A percentile compares a stretch with the other conserved stretches of the same genome.
These are phyloP conservation scores for Dendrophyllia cribrosa DNA, from an alignment of 64 coral and sea anemone species.

Conservation along the genomic window DNA sequence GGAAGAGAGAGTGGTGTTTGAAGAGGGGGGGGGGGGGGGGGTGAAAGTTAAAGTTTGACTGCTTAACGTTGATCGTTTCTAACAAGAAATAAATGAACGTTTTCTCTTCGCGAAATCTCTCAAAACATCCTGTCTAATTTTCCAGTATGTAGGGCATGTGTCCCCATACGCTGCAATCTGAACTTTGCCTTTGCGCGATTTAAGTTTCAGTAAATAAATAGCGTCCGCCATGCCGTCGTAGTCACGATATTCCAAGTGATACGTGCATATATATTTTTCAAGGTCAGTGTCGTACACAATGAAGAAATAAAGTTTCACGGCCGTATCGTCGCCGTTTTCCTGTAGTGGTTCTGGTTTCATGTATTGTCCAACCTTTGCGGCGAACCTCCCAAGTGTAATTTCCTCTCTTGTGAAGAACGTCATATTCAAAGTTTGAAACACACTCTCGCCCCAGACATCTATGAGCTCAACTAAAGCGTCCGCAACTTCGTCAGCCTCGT, in stretches of 20 bases:
- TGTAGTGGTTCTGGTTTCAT: slow-evolving; percentile 58
- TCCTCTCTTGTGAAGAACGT: slow-evolving; percentile 56
- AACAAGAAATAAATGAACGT: slow-evolving; percentile 31
- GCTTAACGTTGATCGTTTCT: background rate
- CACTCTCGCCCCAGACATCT: slow-evolving; percentile 24
- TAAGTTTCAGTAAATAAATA: slow-evolving; percentile 41
- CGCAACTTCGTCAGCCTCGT: slow-evolving; percentile 55
- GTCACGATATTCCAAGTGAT: slow-evolving; percentile 64
- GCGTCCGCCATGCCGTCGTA: slow-evolving; percentile 23
- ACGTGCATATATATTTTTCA: slow-evolving; percentile 41
- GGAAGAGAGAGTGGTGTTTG: too few relatives aligned
- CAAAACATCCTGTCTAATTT: slow-evolving; percentile 53
- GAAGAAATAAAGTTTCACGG: slow-evolving; percentile 55
- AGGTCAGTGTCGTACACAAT: slow-evolving; percentile 33
- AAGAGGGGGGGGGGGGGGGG: too few relatives aligned
- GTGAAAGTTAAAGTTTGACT: background rate
- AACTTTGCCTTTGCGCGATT: background rate
- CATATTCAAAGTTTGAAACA: slow-evolving; percentile 42
- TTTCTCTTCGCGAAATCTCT: slow-evolving; percentile 58
- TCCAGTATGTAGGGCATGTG: slow-evolving; percentile 60
- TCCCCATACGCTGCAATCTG: slow-evolving; percentile 35
- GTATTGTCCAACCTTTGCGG: slow-evolving; percentile 47
- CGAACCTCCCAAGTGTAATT: slow-evolving; percentile 50
- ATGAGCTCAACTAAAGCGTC: slow-evolving; percentile 31
- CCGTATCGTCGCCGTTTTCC: slow-evolving; percentile 28